Percentiles rank a stretch among this genome's conserved stretches.
Evolutionary conservation across 2,888 invertebrate genomes (phyloP).

Genomic region (Physocephala rufipes): DNA sequence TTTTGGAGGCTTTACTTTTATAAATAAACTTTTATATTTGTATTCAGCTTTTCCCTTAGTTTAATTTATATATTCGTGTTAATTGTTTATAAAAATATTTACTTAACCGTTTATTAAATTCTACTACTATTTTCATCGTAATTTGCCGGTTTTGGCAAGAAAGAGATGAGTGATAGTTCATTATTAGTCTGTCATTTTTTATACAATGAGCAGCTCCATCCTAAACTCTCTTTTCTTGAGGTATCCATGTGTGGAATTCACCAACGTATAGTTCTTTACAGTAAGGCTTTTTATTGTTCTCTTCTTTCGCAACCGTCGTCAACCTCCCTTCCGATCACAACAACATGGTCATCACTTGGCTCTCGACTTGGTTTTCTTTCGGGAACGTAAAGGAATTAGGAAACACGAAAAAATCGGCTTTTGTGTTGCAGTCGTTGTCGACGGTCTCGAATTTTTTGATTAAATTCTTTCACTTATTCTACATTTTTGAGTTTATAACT

Average conservation of each 20-base stretch:
- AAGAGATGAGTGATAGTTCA: too few species aligned
- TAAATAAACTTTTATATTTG: too few species aligned
- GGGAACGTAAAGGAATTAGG: conserved; percentile 30
- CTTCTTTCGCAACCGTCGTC: conserved; percentile 16
- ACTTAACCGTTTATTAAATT: too few species aligned
- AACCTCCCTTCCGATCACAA: not conserved
- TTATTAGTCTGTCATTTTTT: too few species aligned
- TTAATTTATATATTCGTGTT: too few species aligned
- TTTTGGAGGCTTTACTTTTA: too few species aligned
- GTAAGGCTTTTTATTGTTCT: not conserved
- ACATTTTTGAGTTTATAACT: not conserved
- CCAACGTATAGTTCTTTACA: conserved; percentile 4
- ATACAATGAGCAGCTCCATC: too few species aligned
- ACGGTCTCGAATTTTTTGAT: conserved; percentile 40
- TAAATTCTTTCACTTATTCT: conserved; percentile 30
- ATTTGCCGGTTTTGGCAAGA: too few species aligned
- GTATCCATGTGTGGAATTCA: conserved; percentile 16
- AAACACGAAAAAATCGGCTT: conserved; percentile 38
- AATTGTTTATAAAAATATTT: too few species aligned
- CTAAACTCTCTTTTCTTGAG: conserved; percentile 26
- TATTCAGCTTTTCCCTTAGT: too few species aligned
- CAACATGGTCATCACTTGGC: conserved; percentile 6
- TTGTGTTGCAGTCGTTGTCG: conserved; percentile 46
- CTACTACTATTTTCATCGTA: too few species aligned
- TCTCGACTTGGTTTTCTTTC: conserved; percentile 21